These are phyloP conservation scores for Sebastes diploproa DNA, from an alignment of 2,797 vertebrate genomes.

Conservation along the genomic window DNA sequence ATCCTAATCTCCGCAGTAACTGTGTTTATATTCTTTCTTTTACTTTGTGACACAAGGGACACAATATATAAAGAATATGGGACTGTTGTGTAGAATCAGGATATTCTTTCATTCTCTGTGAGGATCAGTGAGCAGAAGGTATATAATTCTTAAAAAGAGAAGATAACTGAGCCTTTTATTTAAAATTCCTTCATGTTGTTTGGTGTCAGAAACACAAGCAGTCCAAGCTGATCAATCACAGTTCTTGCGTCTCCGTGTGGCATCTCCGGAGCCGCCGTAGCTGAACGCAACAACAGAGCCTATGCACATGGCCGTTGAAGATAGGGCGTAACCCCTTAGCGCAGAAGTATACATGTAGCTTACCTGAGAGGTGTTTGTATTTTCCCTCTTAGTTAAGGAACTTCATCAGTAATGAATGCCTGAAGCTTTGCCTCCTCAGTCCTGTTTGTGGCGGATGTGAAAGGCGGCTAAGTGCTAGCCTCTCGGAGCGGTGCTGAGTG, in stretches of 20 bases:
- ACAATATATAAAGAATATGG: neutral
- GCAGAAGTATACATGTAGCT: neutral
- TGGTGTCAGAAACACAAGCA: neutral
- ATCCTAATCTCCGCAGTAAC: neutral
- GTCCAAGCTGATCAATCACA: neutral
- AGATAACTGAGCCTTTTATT: neutral
- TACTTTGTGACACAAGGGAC: too few relatives aligned
- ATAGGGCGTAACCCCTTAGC: neutral
- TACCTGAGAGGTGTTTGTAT: neutral
- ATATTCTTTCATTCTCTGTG: neutral
- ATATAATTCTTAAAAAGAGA: neutral
- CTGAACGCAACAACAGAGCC: neutral
- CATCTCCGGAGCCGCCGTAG: neutral
- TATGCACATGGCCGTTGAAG: neutral
- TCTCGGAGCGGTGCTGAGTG: slow-evolving; percentile 32
- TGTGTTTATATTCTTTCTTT: neutral
- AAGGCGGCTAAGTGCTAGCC: slow-evolving; percentile 12
- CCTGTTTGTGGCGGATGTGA: slow-evolving; percentile 1
- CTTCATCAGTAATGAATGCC: neutral
- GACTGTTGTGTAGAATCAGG: neutral
- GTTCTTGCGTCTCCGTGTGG: neutral
- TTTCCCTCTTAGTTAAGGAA: neutral
- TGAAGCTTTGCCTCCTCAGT: neutral
- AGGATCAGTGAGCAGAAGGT: neutral
- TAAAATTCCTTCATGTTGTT: neutral